Evolutionary conservation across 2,888 invertebrate genomes (phyloP).

Genomic region (Nycteola revayana): DNA sequence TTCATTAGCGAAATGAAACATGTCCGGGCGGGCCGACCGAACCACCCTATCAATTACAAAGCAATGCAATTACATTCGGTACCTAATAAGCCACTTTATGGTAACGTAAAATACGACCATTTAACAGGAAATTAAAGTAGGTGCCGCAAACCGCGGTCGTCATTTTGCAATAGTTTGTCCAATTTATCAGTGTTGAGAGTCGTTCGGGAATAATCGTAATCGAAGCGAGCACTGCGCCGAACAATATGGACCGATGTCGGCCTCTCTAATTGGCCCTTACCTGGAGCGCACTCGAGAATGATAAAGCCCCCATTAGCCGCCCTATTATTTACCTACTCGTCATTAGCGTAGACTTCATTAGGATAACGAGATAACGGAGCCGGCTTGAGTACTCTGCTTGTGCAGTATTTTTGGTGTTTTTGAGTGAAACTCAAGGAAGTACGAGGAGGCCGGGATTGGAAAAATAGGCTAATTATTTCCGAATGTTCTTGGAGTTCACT

Average conservation of each 20-base stretch:
- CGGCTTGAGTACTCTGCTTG: constrained; percentile 59
- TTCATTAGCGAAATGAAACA: constrained; percentile 39
- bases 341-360: constrained; percentile 83
- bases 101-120: constrained; percentile 52
- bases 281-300: constrained; percentile 82
- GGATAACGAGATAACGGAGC: constrained; percentile 82
- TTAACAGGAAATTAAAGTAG: constrained; percentile 67
- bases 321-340: constrained; percentile 83
- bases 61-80: constrained; percentile 37
- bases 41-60: constrained; percentile 37
- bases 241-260: constrained; percentile 81
- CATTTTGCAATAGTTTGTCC: constrained; percentile 79
- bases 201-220: constrained; percentile 80
- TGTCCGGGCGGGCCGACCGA: constrained; percentile 24
- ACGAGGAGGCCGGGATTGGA: constrained; percentile 39
- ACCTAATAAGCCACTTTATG: constrained; percentile 37
- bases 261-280: constrained; percentile 82
- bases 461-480: constrained; percentile 63
- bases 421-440: constrained; percentile 57
- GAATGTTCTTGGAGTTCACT: constrained; percentile 37
- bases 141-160: constrained; percentile 67
- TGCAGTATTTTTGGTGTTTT: constrained; percentile 71
- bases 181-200: constrained; percentile 77
- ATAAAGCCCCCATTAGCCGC: constrained; percentile 82
- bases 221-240: constrained; percentile 75